Evolutionary conservation across 64 coral and sea anemone species (phyloP).

Genomic region (Montipora capricornis): DNA sequence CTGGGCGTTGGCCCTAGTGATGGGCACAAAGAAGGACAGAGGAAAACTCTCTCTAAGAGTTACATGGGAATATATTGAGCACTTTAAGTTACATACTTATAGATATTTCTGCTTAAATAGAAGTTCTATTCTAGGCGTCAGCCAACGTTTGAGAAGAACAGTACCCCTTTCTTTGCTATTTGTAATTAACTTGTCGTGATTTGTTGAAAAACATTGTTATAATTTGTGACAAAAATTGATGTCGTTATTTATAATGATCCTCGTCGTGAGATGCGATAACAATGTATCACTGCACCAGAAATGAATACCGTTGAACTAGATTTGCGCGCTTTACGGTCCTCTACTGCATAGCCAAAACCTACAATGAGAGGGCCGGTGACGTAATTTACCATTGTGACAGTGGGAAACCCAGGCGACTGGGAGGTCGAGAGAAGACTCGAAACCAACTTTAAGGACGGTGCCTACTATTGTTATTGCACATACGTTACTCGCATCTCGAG

Average conservation of each 20-base stretch:
- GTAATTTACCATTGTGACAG: background rate
- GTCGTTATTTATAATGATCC: slow-evolving; percentile 8
- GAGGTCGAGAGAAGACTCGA: background rate
- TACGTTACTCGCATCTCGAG: too few relatives aligned
- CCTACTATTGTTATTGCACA: too few relatives aligned
- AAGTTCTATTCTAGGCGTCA: too few relatives aligned
- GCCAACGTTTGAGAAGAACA: too few relatives aligned
- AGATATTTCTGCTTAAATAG: too few relatives aligned
- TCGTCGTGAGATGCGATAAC: background rate
- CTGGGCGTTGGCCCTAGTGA: too few relatives aligned
- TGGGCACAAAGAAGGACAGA: too few relatives aligned
- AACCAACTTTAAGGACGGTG: background rate
- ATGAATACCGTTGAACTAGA: background rate
- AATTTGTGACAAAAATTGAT: background rate
- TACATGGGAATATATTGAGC: too few relatives aligned
- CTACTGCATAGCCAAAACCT: background rate
- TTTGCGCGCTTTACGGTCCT: background rate
- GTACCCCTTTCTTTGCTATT: background rate
- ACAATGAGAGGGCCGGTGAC: background rate
- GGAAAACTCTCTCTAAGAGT: too few relatives aligned
- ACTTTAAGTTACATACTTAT: too few relatives aligned
- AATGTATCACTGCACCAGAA: background rate
- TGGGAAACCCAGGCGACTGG: background rate
- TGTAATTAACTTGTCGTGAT: background rate
- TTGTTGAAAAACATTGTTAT: background rate